Evolutionary conservation across 2,113 vertebrate genomes (phyloP), one percentile per base, ranked within the genome.

Genomic region (Oncorhynchus gorbuscha): DNA sequence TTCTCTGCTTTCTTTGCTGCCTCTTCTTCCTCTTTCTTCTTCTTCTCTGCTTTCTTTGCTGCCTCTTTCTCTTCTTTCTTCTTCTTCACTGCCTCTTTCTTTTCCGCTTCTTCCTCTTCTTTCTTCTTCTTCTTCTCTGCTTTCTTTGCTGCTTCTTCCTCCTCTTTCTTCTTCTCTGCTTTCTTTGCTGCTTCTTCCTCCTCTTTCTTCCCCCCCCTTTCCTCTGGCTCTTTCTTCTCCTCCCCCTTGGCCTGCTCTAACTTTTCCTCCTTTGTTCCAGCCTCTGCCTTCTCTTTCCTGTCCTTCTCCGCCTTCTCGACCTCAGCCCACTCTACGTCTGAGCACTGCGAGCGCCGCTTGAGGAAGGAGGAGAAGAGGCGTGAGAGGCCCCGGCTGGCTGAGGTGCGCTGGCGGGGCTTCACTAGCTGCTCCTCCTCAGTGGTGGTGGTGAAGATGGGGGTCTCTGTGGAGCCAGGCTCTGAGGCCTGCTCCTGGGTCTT

Each of bases 291-390:
- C 88, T 0, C 84, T 28, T 93, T 91, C 83, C 83, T 91, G 65
- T 88, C 62, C 35, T n/a, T 79, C 5, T 20, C 32, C 1, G n/a
- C 78, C 18, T 64, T 65, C 78, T 92, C 90, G 39, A 51, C 39
- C 74, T 92, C 94, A 78, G 92, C 95, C 58, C 91, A 91, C 82
- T 94, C 95, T 69, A 87, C 86, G 78, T 96, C 95, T 0, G 95
- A 95, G 75, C 95, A 94, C 87, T 98, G 96, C 32, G 96, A 96
- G 70, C 94, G 97, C 11, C 95, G 95, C 85, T 96, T 97, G 80
- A 98, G 95, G 85, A 97, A 94, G 66, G 94, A 95, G 55, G 96
- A 95, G 85, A 98, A 95, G 32, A 98, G 93, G 32, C 96, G 95
- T 69, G 96, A 96, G n/a, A 98, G 92, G 49, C 96, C 96, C 20